Evolutionary conservation across 2,797 vertebrate species (phyloP).

Genomic region (Rhynchonycteris naso): DNA sequence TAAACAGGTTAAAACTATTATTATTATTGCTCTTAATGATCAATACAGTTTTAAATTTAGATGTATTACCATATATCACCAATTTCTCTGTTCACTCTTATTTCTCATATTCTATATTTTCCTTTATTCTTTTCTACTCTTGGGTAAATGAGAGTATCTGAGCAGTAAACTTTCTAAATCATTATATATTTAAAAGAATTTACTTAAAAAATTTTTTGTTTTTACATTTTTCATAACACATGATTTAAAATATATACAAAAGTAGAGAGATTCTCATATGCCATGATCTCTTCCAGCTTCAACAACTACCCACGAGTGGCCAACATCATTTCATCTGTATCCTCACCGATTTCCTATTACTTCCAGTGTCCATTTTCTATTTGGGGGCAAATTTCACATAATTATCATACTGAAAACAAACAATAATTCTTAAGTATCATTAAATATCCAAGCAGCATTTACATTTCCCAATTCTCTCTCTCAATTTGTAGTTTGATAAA

Average conservation of each 20-base stretch:
- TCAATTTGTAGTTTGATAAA: background rate
- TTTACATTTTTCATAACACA: background rate
- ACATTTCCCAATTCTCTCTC: background rate
- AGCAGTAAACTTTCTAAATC: background rate
- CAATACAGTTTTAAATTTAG: background rate
- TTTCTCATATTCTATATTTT: background rate
- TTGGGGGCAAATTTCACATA: background rate
- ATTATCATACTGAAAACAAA: background rate
- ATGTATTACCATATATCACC: background rate
- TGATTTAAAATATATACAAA: background rate
- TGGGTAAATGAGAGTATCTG: background rate
- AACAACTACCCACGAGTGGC: background rate
- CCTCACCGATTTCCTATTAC: background rate
- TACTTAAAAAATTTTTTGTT: background rate
- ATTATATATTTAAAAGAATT: background rate
- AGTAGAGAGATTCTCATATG: background rate
- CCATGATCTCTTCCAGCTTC: background rate
- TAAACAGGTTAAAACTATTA: background rate
- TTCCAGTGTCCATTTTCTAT: background rate
- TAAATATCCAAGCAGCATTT: background rate
- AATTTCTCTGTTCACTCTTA: background rate
- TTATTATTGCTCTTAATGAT: background rate
- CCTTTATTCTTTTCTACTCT: background rate
- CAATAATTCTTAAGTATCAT: background rate
- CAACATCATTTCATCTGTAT: background rate